Percentiles rank a stretch among this genome's conserved stretches.
phyloP scores from a whole-genome alignment of 1,140 invertebrate species.

The Trichonephila clavata region DNA sequence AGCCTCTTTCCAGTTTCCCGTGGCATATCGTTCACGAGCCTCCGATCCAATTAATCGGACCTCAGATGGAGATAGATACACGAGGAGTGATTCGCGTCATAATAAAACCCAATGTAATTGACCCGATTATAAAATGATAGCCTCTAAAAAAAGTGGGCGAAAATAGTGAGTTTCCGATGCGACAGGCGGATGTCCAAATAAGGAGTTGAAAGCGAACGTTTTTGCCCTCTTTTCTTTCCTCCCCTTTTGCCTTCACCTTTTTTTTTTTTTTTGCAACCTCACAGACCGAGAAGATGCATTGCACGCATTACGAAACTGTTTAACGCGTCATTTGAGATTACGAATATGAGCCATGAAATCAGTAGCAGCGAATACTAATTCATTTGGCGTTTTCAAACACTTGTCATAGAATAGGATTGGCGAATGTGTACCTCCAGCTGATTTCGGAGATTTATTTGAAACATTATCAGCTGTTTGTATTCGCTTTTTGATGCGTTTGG shows the following conservation, averaged over 20 bases:
- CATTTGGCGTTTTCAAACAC: background rate
- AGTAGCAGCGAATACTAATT: constrained; percentile 23
- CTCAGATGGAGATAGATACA: background rate
- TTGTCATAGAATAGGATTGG: background rate
- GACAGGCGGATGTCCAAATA: constrained; percentile 30
- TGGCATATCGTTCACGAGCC: background rate
- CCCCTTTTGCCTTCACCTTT: background rate
- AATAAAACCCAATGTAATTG: constrained; percentile 38
- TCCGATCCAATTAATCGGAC: background rate
- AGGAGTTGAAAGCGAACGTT: constrained; percentile 7
- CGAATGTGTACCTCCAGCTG: background rate
- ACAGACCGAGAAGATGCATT: constrained; percentile 32
- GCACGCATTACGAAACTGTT: background rate
- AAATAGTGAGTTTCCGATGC: constrained; percentile 23
- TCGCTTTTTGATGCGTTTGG: no score
- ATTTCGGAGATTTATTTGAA: background rate
- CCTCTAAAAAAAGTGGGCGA: constrained; percentile 39
- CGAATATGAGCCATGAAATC: background rate
- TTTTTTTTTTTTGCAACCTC: background rate
- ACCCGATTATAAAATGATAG: constrained; percentile 36
- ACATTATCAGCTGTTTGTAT: no score
- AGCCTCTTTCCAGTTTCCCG: background rate
- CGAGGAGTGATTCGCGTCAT: background rate
- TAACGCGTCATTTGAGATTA: constrained; percentile 8
- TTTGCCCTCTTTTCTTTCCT: constrained; percentile 14